Percentiles rank a stretch among this genome's conserved stretches.
These are phyloP conservation scores for Amyelois transitella DNA, from an alignment of 1,140 invertebrate species.

Conservation along the genomic window DNA sequence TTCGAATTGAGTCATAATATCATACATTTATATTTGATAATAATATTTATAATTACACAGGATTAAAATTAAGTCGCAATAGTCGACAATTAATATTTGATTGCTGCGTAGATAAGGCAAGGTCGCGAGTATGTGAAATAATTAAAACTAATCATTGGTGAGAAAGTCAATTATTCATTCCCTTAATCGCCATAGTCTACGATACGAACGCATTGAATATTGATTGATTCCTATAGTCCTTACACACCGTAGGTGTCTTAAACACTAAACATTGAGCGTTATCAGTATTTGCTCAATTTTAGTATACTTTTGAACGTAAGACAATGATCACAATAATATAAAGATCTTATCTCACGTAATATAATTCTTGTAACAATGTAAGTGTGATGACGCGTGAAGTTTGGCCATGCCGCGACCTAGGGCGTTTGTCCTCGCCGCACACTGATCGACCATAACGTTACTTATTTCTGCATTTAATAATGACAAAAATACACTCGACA, in stretches of 20 bases:
- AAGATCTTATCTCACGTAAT: not conserved
- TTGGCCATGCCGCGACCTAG: slow-evolving; percentile 50
- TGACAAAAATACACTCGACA: not conserved
- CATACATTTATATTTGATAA: too few species aligned
- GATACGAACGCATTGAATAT: not conserved
- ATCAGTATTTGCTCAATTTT: not conserved
- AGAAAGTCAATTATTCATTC: too few species aligned
- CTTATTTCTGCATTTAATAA: slow-evolving; percentile 6
- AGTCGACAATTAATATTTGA: not conserved
- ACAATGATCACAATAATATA: not conserved
- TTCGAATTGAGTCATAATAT: too few species aligned
- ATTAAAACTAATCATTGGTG: too few species aligned
- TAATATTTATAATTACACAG: too few species aligned
- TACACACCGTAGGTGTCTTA: too few species aligned
- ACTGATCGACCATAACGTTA: slow-evolving; percentile 49
- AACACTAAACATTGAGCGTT: not conserved
- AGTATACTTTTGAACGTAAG: not conserved
- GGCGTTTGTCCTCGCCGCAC: slow-evolving; percentile 41
- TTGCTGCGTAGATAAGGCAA: not conserved
- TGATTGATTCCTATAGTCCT: not conserved
- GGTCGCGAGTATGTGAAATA: too few species aligned
- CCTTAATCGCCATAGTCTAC: too few species aligned
- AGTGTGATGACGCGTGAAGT: slow-evolving; percentile 46
- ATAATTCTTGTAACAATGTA: not conserved
- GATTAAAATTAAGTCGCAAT: not conserved